phyloP scores from a whole-genome alignment of 2,113 vertebrate species.

The Fulmarus glacialis region DNA sequence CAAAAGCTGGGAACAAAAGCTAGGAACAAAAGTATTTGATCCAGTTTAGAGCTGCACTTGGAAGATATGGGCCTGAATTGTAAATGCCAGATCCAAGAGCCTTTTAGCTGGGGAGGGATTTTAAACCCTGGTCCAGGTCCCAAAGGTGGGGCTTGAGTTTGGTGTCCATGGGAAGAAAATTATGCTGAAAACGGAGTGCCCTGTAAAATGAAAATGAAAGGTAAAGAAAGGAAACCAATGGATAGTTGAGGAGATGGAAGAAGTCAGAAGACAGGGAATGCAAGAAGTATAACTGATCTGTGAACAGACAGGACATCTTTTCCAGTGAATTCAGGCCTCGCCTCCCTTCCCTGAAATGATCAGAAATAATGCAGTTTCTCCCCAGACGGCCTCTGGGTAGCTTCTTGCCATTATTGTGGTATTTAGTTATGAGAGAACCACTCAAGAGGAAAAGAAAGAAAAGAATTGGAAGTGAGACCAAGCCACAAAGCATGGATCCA shows the following conservation, averaged over 20 bases:
- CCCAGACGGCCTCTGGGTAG: slow-evolving; percentile 9
- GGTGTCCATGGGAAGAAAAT: neutral
- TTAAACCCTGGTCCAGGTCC: neutral
- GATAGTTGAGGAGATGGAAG: neutral
- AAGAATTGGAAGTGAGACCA: slow-evolving; percentile 4
- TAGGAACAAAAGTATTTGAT: slow-evolving; percentile 30
- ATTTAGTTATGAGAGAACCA: slow-evolving; percentile 5
- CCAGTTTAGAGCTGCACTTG: neutral
- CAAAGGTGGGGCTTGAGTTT: neutral
- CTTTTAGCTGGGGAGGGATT: neutral
- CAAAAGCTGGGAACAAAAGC: slow-evolving; percentile 17
- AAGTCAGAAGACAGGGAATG: neutral
- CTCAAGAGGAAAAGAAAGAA: neutral
- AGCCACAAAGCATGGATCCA: neutral
- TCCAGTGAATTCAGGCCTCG: neutral
- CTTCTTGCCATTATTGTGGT: slow-evolving; percentile 32
- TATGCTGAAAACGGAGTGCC: neutral
- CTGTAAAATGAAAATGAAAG: neutral
- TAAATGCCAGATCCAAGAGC: neutral
- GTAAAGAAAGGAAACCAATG: neutral
- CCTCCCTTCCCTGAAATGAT: neutral
- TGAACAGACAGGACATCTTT: neutral
- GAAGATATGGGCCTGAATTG: neutral
- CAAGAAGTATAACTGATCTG: neutral
- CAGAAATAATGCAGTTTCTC: slow-evolving; percentile 4